Base-by-base conservation (phyloP, 2,113 vertebrate species). In the Cacatua alba region DNA sequence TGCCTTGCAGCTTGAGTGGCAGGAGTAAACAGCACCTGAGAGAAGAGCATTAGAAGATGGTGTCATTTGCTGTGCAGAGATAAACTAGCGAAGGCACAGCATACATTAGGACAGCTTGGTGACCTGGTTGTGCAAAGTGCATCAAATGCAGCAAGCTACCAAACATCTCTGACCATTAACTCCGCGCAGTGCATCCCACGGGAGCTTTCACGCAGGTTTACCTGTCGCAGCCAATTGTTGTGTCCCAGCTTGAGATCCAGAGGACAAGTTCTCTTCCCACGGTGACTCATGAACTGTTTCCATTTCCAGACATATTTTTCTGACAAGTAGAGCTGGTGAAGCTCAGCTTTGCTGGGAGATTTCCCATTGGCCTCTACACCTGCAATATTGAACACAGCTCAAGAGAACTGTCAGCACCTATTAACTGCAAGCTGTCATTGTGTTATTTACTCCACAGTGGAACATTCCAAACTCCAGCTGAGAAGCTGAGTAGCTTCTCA, bases 221-320 rank as follows among this genome's bases (percentile, higher is more conserved):
- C 99, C 98, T 99, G 99, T 46, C 99, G 98, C 79, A 99, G 98
- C 99, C 99, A 99, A 92, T 99, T 99, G 97, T 99, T 99, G 94
- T 99, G 99, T 43, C 99, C 99, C 95, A 99, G 98, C 86, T 99
- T 99, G 90, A 99, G 99, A 86, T 97, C 99, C 96, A 96, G 98
- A 85, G 98, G 99, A 82, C 97, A 98, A 57, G 97, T 98, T 95
- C 98, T 99, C 98, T 94, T 99, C 88, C 98, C 99, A 91, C 92
- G 98, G 91, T 97, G 97, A 74, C 98, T 99, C 98, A 99, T 98
- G 87, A 99, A 99, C 97, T 99, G 99, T 67, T 99, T 99, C 99
- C 99, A 99, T 81, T 99, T 99, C 99, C 99, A 99, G 9, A 98
- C 97, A 1, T 99, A 99, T 95, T 99, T 99, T 97, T 99, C 99